Percentiles rank a stretch among this genome's conserved stretches.
Conservation (phyloP, 2,113 vertebrate genomes). For the Nymphicus hollandicus region DNA sequence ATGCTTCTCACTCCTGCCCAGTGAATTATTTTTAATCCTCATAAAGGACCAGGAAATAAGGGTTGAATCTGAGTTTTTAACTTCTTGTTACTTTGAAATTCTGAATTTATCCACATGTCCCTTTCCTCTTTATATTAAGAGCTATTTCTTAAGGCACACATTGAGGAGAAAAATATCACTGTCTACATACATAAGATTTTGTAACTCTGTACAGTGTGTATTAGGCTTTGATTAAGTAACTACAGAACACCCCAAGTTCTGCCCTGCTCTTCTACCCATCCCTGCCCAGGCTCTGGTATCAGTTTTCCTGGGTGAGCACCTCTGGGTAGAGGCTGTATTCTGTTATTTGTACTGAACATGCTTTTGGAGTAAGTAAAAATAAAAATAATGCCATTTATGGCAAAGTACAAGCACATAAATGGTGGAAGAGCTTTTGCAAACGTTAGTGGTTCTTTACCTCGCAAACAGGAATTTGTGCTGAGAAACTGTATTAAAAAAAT, state of each 20-base stretch:
- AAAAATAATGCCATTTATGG: neutral
- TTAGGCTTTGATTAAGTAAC: neutral
- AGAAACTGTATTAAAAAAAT: neutral
- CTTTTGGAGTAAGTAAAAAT: neutral
- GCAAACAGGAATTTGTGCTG: neutral
- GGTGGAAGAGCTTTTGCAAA: neutral
- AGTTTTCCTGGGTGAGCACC: neutral
- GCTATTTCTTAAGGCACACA: neutral
- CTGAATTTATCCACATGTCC: neutral
- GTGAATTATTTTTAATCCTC: neutral
- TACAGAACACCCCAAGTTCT: neutral
- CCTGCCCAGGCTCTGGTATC: neutral
- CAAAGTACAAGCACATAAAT: neutral
- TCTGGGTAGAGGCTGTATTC: neutral
- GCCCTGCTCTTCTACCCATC: neutral
- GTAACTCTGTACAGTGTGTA: neutral
- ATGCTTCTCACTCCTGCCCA: neutral
- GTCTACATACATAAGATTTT: neutral
- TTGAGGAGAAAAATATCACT: neutral
- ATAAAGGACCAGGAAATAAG: neutral
- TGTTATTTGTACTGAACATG: neutral
- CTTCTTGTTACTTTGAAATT: neutral
- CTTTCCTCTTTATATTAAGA: neutral
- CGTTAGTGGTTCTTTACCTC: neutral
- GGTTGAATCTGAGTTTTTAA: neutral